These are phyloP conservation scores for Podargus strigoides DNA, from an alignment of 2,797 vertebrate species.

Conservation along the genomic window DNA sequence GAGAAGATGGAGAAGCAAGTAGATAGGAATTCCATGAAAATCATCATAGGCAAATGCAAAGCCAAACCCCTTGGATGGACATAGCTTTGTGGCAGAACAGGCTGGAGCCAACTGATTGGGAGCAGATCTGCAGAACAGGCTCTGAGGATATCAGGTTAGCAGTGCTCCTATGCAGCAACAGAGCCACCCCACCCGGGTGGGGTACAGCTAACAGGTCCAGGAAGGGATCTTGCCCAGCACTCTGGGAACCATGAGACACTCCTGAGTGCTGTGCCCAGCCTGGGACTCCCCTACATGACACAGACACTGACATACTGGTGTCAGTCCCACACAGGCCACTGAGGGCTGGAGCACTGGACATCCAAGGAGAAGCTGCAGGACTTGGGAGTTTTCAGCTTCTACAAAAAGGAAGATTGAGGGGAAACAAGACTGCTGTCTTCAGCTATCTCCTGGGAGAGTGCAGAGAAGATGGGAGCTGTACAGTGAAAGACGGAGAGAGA, in stretches of 20 bases:
- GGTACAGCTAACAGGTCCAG: neutral
- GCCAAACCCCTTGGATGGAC: accelerated
- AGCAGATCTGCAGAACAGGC: neutral
- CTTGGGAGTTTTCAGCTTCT: neutral
- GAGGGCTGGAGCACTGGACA: neutral
- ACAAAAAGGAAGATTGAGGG: neutral
- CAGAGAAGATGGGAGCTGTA: neutral
- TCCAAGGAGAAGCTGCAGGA: neutral
- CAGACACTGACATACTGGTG: accelerated
- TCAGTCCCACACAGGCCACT: neutral
- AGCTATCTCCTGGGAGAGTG: neutral
- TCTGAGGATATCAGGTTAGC: neutral
- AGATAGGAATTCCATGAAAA: neutral
- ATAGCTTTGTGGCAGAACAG: neutral
- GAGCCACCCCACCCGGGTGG: accelerated
- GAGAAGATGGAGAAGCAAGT: neutral
- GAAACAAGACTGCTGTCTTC: neutral
- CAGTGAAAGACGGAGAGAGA: neutral
- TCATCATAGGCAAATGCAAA: neutral
- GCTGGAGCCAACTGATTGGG: accelerated
- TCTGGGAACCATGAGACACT: accelerated
- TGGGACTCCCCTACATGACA: accelerated
- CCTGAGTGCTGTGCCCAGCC: neutral
- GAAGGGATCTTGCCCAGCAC: neutral
- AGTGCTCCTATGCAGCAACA: accelerated